Percentiles rank a stretch among this genome's conserved stretches.
phyloP scores from a whole-genome alignment of 2,797 vertebrate genomes.

The Enteromius afrohamiltoni region DNA sequence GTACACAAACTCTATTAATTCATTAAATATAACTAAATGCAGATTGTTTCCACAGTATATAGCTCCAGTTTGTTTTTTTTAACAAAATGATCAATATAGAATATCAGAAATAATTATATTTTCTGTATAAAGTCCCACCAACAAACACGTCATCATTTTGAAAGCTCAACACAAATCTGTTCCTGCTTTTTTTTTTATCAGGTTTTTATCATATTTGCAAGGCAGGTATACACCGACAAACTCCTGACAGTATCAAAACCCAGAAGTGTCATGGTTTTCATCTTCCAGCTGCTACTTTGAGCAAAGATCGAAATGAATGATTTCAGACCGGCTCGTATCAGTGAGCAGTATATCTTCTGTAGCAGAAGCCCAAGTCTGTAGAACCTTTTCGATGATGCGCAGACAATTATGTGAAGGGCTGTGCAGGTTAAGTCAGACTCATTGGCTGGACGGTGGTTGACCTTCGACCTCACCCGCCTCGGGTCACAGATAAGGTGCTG shows the following conservation, averaged over 20 bases:
- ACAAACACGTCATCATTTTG: not conserved
- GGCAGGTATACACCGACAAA: not conserved
- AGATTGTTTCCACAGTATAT: not conserved
- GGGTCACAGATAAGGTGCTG: slow-evolving; percentile 54
- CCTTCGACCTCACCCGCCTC: slow-evolving; percentile 61
- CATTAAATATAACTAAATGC: not conserved
- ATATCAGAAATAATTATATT: not conserved
- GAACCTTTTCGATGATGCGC: slow-evolving; percentile 38
- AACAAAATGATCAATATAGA: not conserved
- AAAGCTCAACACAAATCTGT: not conserved
- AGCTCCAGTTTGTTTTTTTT: not conserved
- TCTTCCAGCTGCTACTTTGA: not conserved
- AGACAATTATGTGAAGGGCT: slow-evolving; percentile 43
- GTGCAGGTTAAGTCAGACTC: slow-evolving; percentile 53
- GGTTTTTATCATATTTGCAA: not conserved
- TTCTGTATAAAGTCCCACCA: not conserved
- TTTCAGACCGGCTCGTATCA: slow-evolving; percentile 37
- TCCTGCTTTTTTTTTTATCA: not conserved
- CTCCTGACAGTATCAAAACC: slow-evolving; percentile 12
- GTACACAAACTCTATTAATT: not conserved
- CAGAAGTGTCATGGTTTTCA: slow-evolving; percentile 12
- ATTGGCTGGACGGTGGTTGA: slow-evolving; percentile 53
- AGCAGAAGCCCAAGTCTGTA: slow-evolving; percentile 34
- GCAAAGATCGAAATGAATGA: slow-evolving; percentile 25
- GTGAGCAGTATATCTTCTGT: slow-evolving; percentile 8